These are phyloP conservation scores for Heterodera filipjevi DNA, from an alignment of 2,888 invertebrate genomes.

Conservation along the genomic window DNA sequence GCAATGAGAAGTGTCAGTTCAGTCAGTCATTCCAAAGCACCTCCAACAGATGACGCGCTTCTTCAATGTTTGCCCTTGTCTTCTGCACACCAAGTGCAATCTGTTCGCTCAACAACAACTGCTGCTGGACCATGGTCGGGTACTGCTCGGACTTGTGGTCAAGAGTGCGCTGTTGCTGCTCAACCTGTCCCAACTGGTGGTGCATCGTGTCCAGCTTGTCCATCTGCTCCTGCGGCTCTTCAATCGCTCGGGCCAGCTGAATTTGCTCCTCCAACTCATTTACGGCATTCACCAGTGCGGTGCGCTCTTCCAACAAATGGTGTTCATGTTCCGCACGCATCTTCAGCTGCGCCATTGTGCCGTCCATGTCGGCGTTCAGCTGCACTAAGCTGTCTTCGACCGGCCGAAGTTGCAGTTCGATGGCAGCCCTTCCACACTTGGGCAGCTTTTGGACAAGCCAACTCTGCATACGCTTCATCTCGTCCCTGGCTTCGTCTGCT, in stretches of 20 bases:
- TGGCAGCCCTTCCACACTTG: background rate
- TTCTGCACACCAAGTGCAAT: background rate
- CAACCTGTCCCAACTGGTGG: background rate
- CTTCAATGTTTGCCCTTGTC: background rate
- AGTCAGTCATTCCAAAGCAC: no score
- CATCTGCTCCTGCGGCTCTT: background rate
- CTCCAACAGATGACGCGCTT: background rate
- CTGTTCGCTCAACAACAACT: background rate
- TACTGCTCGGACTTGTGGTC: constrained; percentile 13
- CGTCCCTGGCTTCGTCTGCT: background rate
- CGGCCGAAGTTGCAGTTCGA: constrained; percentile 4
- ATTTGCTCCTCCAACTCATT: background rate
- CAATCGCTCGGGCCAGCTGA: background rate
- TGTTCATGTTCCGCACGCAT: background rate
- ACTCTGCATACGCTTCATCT: constrained; percentile 1
- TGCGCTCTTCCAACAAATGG: background rate
- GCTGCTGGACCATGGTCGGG: background rate
- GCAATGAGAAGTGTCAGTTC: no score
- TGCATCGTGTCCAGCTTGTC: background rate
- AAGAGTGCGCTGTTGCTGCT: background rate
- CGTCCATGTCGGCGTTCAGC: constrained; percentile 3
- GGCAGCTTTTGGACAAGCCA: background rate
- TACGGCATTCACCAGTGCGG: background rate
- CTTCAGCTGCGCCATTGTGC: constrained; percentile 3
- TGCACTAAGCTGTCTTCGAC: background rate